These are phyloP conservation scores for Dicrostonyx torquatus DNA, from an alignment of 2,797 vertebrate species.

Conservation along the genomic window DNA sequence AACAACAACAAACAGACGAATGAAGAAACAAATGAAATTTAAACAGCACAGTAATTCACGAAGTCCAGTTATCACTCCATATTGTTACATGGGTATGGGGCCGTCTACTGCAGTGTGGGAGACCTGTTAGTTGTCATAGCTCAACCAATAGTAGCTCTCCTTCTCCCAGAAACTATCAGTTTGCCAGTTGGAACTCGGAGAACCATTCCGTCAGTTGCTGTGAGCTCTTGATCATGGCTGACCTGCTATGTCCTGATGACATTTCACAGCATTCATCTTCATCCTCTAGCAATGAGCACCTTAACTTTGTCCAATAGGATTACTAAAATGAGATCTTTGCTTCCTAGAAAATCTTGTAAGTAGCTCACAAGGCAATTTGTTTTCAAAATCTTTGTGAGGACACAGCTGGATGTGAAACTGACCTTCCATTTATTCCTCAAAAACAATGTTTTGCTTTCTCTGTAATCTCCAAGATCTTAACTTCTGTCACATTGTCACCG, in stretches of 20 bases:
- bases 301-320: background rate
- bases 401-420: background rate
- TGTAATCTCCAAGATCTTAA: background rate
- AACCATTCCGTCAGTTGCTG: too few species aligned
- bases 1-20: background rate
- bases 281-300: background rate
- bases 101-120: background rate
- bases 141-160: background rate
- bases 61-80: background rate
- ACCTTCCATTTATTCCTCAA: background rate
- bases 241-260: background rate
- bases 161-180: background rate
- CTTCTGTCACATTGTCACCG: background rate
- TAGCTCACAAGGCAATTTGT: background rate
- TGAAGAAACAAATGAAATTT: background rate
- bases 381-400: slow-evolving; percentile 11
- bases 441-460: background rate
- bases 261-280: background rate
- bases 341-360: background rate
- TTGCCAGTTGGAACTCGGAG: background rate
- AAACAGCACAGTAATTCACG: background rate
- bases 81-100: background rate
- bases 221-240: background rate
- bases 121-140: too few species aligned
- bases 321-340: slow-evolving; percentile 15